Conservation (phyloP, 1,140 invertebrate species). For the Radopholus similis region DNA sequence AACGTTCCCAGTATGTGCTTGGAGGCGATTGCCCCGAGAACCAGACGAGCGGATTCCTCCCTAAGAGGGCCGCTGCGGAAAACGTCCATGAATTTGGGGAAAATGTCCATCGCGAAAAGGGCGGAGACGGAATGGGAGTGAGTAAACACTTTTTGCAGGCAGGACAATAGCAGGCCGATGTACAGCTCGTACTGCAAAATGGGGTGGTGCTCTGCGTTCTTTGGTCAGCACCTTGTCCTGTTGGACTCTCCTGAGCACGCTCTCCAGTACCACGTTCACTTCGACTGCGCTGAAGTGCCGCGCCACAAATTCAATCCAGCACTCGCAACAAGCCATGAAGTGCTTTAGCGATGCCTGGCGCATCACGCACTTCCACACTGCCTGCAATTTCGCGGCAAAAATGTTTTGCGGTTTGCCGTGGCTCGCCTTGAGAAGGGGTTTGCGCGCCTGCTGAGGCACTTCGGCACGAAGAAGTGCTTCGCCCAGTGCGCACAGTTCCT, state of each 20-base stretch:
- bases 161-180: conserved; percentile 12
- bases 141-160: conserved; percentile 23
- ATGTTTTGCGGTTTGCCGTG: too few species aligned
- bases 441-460: conserved; percentile 15
- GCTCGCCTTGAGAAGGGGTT: conserved; percentile 32
- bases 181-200: conserved; percentile 27
- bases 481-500: conserved; percentile 35
- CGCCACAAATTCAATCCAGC: conserved; percentile 46
- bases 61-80: conserved; percentile 24
- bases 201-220: neutral
- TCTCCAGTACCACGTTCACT: conserved; percentile 34
- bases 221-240: conserved; percentile 21
- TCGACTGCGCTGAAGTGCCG: conserved; percentile 36
- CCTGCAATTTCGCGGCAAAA: neutral
- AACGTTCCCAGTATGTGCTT: conserved; percentile 19
- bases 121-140: conserved; percentile 9
- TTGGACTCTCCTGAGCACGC: conserved; percentile 20
- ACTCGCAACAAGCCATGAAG: conserved; percentile 26
- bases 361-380: conserved; percentile 36
- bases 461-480: conserved; percentile 22
- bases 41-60: conserved; percentile 3
- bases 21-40: conserved; percentile 27
- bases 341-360: conserved; percentile 13
- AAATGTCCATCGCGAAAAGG: conserved; percentile 31
- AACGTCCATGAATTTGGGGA: conserved; percentile 30